Percentiles rank a stretch among this genome's conserved stretches.
Evolutionary conservation across 2,888 invertebrate genomes (phyloP).

Genomic region (Trichopoda pennipes): DNA sequence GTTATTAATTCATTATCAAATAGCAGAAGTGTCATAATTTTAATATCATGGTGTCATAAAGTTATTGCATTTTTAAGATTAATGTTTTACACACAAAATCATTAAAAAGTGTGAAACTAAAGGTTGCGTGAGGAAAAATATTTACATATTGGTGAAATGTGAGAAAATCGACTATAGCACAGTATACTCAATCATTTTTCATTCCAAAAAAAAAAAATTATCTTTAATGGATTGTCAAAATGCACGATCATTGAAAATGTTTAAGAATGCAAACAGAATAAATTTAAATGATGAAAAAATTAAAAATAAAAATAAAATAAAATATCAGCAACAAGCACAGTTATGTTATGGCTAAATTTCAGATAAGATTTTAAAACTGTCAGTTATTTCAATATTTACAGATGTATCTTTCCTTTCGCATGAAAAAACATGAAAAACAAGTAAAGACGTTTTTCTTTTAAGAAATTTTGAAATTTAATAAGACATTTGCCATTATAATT

Average conservation of each 20-base stretch:
- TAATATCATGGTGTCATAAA: no score
- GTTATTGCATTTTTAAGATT: no score
- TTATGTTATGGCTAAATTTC: neutral
- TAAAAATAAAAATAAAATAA: neutral
- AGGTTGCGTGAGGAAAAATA: neutral
- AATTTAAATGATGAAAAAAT: conserved; percentile 38
- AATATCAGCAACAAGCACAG: conserved; percentile 8
- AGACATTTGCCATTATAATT: conserved; percentile 12
- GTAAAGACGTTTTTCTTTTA: no score
- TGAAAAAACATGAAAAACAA: neutral
- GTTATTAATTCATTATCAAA: no score
- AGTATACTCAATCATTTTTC: neutral
- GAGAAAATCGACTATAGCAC: no score
- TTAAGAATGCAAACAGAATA: neutral
- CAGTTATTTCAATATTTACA: neutral
- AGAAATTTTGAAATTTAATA: neutral
- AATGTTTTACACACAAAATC: no score
- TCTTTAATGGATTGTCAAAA: neutral
- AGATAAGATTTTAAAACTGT: neutral
- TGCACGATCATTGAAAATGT: neutral
- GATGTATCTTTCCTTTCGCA: neutral
- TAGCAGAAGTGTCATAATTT: no score
- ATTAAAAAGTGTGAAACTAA: no score
- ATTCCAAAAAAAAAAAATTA: neutral
- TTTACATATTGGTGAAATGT: neutral